Evolutionary conservation across 2,888 invertebrate species (phyloP), one percentile per base, ranked within the genome.

Genomic region (Leucozona laternaria): DNA sequence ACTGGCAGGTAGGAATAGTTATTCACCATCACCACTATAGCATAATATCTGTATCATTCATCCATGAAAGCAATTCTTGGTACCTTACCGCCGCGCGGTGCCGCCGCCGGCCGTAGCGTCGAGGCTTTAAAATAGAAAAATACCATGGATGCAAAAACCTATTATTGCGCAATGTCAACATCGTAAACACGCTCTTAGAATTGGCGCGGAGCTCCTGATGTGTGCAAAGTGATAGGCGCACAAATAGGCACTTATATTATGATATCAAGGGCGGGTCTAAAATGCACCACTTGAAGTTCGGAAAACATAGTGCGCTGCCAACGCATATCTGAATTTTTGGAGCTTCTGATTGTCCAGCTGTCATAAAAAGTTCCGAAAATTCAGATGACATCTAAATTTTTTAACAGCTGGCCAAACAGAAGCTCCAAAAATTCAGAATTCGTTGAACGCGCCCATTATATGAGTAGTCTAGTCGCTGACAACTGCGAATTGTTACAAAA

Each of bases 11-110:
- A 25, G 15, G 4, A 11, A 25, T 22, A 13, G 13, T 22, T 40
- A 40, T 53, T 40, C 48, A 55, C 31, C 22, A 40, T 10, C 34
- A 7, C 34, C 7, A 22, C 50, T 15, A 31, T 31, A 28, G 40
- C 43, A 66, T 25, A 70, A 66, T 53, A 79, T 72, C 76, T 80
- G 71, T 80, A 80, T 58, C 76, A 66, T 84, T 80, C 80, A 79
- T 84, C 80, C 80, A 80, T 84, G 71, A 80, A 84, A 80, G 66
- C 76, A 76, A 80, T 80, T 80, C 60, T 80, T 55, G 45, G 40
- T 50, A 48, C 50, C 68, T 64, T 45, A 17, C 8, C n/a, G 22
- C 22, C 22, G 22, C n/a, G n/a, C n/a, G n/a, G n/a, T n/a, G n/a
- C n/a, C n/a, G n/a, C n/a, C n/a, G n/a, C n/a, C n/a, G n/a, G n/a